Evolutionary conservation across 2,797 vertebrate species (phyloP).

Genomic region (Eulemur rubriventer): DNA sequence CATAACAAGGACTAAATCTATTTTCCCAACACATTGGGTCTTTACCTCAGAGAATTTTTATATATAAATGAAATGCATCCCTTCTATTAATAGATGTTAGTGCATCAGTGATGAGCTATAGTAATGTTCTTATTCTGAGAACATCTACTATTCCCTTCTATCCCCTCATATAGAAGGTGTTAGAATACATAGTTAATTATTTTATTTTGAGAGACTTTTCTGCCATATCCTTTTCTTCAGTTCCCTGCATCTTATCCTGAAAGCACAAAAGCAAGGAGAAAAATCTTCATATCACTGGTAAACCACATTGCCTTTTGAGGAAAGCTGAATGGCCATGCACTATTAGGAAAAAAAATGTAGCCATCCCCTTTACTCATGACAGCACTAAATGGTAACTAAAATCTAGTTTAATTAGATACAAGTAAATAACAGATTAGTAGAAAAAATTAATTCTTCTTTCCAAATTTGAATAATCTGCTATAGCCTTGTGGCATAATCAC

Average conservation of each 20-base stretch:
- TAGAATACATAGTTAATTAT: background rate
- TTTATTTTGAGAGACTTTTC: background rate
- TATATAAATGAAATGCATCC: background rate
- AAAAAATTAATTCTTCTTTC: background rate
- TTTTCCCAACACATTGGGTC: background rate
- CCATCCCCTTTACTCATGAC: background rate
- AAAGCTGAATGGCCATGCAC: background rate
- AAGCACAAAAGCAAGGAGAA: background rate
- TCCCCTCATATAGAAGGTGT: background rate
- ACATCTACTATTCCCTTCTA: background rate
- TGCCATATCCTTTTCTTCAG: background rate
- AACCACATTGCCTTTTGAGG: background rate
- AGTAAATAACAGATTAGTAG: background rate
- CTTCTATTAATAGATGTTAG: background rate
- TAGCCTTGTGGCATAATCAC: background rate
- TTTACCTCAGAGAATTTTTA: background rate
- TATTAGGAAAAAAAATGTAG: background rate
- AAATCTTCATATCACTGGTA: background rate
- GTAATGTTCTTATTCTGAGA: no score
- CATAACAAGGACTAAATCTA: background rate
- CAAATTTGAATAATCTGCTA: background rate
- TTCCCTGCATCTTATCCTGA: background rate
- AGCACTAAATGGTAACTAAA: background rate
- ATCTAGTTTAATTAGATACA: background rate
- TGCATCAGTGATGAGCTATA: background rate